Evolutionary conservation across 1,140 invertebrate species (phyloP), one percentile per base, ranked within the genome.

Genomic region (Polyergus mexicanus): DNA sequence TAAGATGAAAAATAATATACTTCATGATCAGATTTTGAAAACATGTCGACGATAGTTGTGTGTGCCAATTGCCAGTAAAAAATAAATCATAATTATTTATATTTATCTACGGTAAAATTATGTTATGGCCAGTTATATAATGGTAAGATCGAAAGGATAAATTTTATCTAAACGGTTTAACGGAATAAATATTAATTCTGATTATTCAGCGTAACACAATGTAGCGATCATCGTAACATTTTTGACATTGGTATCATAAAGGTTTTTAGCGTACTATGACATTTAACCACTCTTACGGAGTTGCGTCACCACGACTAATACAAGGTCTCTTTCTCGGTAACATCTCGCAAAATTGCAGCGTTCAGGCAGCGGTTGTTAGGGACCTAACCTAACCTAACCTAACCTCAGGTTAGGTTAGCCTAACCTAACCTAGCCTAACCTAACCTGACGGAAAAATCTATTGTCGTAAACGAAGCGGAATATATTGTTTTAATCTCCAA

Each of bases 231-330:
- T 56, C 19, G 5, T n/a, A n/a, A 60, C 7, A 51, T 28, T 25
- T 76, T 72, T 22, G 7, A 7, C 10, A 11, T 11, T 44, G 77
- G 13, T 60, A 41, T 66, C 28, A 41, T 56, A 71, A 69, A 83
- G 81, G 54, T 28, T 75, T 78, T 66, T n/a, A n/a, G 63, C 65
- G 56, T 81, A 58, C 44, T 41, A 81, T 63, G 56, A 88, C 86
- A 88, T 62, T 68, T 68, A 51, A 65, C 77, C 87, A 76, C 85
- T 88, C 85, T 77, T 88, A 77, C 28, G 58, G 69, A 78, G 28
- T 88, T 69, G 54, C 76, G 84, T 86, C 83, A 83, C 77, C 83
- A 83, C 77, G 63, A 51, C 41, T n/a, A n/a, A 38, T 41, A 5
- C 35, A 76, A 85, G 74, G 58, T 76, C 66, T 69, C 58, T 62